phyloP scores from a whole-genome alignment of 2,113 vertebrate species.

The Upupa epops region DNA sequence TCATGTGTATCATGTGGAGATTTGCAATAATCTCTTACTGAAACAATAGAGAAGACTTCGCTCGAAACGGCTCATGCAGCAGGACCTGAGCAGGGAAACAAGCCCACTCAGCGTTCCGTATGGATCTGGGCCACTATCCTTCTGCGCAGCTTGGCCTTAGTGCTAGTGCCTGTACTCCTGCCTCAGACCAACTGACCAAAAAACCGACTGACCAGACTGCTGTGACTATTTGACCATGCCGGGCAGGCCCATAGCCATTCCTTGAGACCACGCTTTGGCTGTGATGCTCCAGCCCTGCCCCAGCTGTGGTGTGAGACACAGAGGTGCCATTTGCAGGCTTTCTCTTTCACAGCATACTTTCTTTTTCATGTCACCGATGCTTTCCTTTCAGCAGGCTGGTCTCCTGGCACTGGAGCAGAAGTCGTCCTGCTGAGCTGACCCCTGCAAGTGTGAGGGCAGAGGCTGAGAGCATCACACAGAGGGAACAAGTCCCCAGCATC shows the following conservation, averaged over 20 bases:
- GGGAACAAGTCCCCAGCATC: neutral
- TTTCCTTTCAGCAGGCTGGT: neutral
- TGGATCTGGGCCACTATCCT: conserved; percentile 18
- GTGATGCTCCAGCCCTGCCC: neutral
- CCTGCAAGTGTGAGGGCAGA: neutral
- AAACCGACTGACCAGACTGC: neutral
- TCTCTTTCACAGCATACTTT: neutral
- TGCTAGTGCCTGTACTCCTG: neutral
- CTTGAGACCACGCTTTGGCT: neutral
- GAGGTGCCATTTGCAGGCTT: fast-evolving
- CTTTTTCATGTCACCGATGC: neutral
- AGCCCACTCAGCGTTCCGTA: neutral
- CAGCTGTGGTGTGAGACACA: neutral
- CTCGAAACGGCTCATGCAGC: neutral
- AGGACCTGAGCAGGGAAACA: conserved; percentile 17
- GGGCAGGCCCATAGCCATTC: fast-evolving
- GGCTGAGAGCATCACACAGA: neutral
- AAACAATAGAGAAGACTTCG: conserved; percentile 10
- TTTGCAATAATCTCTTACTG: conserved; percentile 23
- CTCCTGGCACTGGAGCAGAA: neutral
- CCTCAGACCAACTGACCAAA: neutral
- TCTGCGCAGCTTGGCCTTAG: neutral
- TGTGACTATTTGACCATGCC: neutral
- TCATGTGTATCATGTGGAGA: conserved; percentile 12
- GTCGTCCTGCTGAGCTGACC: neutral